phyloP scores from a whole-genome alignment of 2,888 invertebrate species.

The Clanis bilineata region DNA sequence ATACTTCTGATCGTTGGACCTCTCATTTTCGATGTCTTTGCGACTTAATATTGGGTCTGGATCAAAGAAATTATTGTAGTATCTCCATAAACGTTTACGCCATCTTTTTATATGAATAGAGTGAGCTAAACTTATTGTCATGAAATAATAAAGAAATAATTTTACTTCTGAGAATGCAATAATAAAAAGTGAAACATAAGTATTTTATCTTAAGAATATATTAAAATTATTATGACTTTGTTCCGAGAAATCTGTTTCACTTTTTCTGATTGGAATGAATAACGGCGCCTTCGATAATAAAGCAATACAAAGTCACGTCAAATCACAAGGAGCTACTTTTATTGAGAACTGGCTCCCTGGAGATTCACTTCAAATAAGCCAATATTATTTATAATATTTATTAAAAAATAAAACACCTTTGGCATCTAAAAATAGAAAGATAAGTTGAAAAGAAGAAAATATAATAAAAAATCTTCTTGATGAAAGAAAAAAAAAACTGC shows the following conservation, averaged over 20 bases:
- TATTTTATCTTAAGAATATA: too few species aligned
- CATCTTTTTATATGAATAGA: too few species aligned
- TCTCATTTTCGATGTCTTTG: too few species aligned
- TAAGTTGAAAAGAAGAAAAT: too few species aligned
- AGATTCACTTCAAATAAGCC: conserved; percentile 19
- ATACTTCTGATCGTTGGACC: too few species aligned
- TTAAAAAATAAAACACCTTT: too few species aligned
- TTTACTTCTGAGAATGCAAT: background rate
- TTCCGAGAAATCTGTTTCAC: background rate
- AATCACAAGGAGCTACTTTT: conserved; percentile 16
- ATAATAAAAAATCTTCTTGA: too few species aligned
- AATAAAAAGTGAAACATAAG: background rate
- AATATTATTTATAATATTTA: background rate
- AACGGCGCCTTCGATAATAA: background rate
- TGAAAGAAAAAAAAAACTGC: too few species aligned
- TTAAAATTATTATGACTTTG: background rate
- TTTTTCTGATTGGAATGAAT: background rate
- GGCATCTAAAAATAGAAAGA: too few species aligned
- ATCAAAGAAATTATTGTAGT: too few species aligned
- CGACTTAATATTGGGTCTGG: too few species aligned
- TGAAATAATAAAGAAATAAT: background rate
- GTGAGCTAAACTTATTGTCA: background rate
- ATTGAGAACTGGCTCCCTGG: conserved; percentile 30
- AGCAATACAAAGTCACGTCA: background rate
- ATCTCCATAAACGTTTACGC: too few species aligned